Conservation (phyloP, 2,113 vertebrate species). For the Cheilinus undulatus region DNA sequence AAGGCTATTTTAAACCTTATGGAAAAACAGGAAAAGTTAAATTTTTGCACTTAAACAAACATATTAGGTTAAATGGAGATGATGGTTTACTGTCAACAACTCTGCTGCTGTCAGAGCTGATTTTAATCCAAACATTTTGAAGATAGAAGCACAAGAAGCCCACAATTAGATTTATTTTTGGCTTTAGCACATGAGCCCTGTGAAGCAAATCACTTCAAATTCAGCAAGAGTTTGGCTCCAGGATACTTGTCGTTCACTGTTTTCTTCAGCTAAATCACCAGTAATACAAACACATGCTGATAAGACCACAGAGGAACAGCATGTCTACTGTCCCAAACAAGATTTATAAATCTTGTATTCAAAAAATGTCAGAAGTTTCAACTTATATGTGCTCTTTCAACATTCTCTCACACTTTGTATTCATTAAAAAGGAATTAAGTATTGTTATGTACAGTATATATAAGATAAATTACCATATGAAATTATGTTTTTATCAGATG, state of each 20-base stretch:
- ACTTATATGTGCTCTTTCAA: too few relatives aligned
- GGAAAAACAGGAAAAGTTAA: conserved; percentile 73
- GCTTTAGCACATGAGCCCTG: neutral
- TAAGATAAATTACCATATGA: too few relatives aligned
- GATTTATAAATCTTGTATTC: too few relatives aligned
- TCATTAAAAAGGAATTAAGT: too few relatives aligned
- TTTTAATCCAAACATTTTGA: conserved; percentile 17
- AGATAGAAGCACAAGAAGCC: neutral
- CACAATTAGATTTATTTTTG: conserved; percentile 26
- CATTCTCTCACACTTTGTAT: too few relatives aligned
- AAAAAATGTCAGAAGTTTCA: too few relatives aligned
- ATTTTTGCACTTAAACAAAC: conserved; percentile 42
- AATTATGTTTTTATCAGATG: too few relatives aligned
- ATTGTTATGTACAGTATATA: too few relatives aligned
- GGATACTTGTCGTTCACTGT: conserved; percentile 30
- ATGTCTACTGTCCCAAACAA: conserved; percentile 3
- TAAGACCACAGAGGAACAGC: conserved; percentile 26
- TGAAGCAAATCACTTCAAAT: conserved; percentile 4
- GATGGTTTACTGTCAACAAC: conserved; percentile 1
- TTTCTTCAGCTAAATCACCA: conserved; percentile 46
- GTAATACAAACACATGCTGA: conserved; percentile 22
- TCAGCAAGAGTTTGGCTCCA: conserved; percentile 8
- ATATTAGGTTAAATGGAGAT: conserved; percentile 19
- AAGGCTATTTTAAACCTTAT: conserved; percentile 73
- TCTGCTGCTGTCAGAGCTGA: neutral